Conservation (phyloP, 2,113 vertebrate genomes). For the Trichechus manatus region DNA sequence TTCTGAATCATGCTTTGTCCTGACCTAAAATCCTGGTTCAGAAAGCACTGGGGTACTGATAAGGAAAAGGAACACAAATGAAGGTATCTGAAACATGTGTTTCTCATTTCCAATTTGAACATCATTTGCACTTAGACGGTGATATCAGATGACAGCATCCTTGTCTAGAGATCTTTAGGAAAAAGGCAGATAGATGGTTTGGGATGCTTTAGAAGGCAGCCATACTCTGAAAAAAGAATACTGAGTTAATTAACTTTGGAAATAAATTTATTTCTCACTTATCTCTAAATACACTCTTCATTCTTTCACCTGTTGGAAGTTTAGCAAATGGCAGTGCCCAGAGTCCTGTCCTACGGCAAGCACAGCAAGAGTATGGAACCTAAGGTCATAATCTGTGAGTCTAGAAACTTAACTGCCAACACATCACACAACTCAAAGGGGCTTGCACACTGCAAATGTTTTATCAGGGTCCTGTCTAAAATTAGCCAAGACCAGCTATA, state of each 20-base stretch:
- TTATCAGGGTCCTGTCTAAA: not conserved
- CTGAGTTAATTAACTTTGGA: not conserved
- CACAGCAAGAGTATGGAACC: not conserved
- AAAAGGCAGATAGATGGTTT: not conserved
- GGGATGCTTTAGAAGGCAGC: not conserved
- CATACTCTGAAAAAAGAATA: not conserved
- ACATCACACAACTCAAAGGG: not conserved
- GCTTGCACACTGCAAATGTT: not conserved
- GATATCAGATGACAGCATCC: rapidly evolving
- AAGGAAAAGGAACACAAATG: constrained; percentile 10
- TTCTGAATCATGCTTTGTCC: not conserved
- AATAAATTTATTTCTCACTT: not conserved
- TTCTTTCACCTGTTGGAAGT: not conserved
- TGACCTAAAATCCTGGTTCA: constrained; percentile 13
- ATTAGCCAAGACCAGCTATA: not conserved
- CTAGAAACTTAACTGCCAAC: constrained; percentile 16
- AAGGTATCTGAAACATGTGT: not conserved
- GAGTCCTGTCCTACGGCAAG: not conserved
- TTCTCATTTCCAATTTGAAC: not conserved
- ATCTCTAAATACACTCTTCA: not conserved
- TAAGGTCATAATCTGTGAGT: not conserved
- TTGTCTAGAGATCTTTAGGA: not conserved
- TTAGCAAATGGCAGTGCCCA: not conserved
- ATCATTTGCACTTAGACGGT: not conserved
- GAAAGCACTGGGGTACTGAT: not conserved